Conservation (phyloP, 2,888 invertebrate genomes). For the Sarcophaga rosellei region DNA sequence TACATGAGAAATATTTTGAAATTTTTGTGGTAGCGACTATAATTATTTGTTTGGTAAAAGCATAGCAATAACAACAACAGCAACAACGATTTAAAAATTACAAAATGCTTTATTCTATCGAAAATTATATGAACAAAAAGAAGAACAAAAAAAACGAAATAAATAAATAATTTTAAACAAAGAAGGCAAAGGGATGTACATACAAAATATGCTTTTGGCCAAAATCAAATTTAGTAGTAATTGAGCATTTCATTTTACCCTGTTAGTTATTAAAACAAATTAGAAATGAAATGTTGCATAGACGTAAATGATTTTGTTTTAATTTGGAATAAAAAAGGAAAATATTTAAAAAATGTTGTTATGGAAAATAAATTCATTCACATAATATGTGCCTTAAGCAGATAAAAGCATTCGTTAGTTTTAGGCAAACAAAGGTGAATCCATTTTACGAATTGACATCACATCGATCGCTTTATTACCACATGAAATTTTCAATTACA, state of each 20-base stretch:
- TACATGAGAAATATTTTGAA: constrained; percentile 49
- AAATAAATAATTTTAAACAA: constrained; percentile 24
- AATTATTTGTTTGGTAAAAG: constrained; percentile 53
- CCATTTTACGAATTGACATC: too few relatives aligned
- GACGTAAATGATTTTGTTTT: not conserved
- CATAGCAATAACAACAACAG: not conserved
- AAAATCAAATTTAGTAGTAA: constrained; percentile 57
- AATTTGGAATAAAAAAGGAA: not conserved
- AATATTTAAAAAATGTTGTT: not conserved
- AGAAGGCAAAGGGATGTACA: constrained; percentile 41
- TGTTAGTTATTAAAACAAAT: constrained; percentile 58
- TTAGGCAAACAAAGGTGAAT: too few relatives aligned
- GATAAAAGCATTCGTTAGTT: too few relatives aligned
- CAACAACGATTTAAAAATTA: not conserved
- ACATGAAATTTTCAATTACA: too few relatives aligned
- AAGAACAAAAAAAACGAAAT: not conserved
- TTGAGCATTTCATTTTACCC: constrained; percentile 34
- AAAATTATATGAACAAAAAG: too few relatives aligned
- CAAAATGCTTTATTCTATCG: too few relatives aligned
- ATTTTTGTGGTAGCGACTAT: constrained; percentile 50
- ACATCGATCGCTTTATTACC: too few relatives aligned
- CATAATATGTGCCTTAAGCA: too few relatives aligned
- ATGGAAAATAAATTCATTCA: too few relatives aligned
- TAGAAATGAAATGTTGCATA: constrained; percentile 43
- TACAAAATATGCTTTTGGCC: constrained; percentile 60